Base-by-base conservation (phyloP, 2,113 vertebrate genomes). In the Muntiacus muntjak region DNA sequence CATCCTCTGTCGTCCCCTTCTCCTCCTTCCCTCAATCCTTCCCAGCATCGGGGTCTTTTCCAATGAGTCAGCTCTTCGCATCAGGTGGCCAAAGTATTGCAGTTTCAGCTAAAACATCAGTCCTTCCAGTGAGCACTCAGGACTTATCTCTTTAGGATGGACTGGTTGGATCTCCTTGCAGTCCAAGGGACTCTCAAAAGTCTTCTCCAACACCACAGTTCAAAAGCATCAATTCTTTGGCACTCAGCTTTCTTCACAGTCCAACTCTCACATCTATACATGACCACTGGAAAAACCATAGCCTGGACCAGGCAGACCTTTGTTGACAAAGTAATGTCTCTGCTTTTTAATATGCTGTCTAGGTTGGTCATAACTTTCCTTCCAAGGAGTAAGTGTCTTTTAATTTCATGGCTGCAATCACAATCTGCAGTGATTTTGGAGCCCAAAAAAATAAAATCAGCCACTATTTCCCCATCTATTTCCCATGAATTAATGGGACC, bases 401-500 rank as follows among this genome's bases (percentile, higher is more conserved):
- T 67, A 67, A 36, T 36, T 36, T 67, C 64, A 67, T 67, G 64
- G 17, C 17, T 36, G 33, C 33, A 67, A 0, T 21, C 8, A 67
- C 8, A 33, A 67, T 67, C 17, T 67, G 33, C 64, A 36, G 64
- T 67, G 33, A 67, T 36, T 67, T 36, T 21, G 64, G 64, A 36
- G 17, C 33, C 33, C 33, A 0, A 0, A 11, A 67, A 36, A 67
- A 5, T 36, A 67, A 67, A 67, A 17, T 67, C 64, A 2, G 62
- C 1, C 33, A 67, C 16, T 67, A 0, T 67, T 67, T 67, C 62
- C 33, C 62, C 62, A 67, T n/a, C 62, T n/a, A 67, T 67, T n/a
- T 67, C 0, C 16, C 33, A 67, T 19, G 33, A 67, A n/a, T 16
- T 67, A 33, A 67, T n/a, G 33, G 33, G 33, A n/a, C 64, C 0